Conservation (phyloP, 2,888 invertebrate genomes). For the Drosophila hamatofila region DNA sequence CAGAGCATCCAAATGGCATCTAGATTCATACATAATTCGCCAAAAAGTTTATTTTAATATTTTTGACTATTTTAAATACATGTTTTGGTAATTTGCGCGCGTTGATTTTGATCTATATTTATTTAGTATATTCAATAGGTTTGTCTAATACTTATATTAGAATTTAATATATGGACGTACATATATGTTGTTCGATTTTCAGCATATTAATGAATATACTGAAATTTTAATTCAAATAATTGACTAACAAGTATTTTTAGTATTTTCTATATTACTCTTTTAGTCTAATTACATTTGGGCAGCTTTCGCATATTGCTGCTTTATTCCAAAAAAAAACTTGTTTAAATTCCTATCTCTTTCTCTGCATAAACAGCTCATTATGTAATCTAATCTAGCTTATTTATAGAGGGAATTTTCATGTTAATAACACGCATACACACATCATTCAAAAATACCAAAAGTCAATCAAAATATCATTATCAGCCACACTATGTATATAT, state of each 20-base stretch:
- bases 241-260: background rate
- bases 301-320: background rate
- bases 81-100: too few species aligned
- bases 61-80: too few species aligned
- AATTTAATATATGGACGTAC: too few species aligned
- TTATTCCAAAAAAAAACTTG: background rate
- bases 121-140: too few species aligned
- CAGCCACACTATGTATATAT: constrained; percentile 20
- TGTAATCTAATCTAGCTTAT: constrained; percentile 40
- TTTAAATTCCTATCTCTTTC: constrained; percentile 3
- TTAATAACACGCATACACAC: constrained; percentile 39
- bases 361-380: constrained; percentile 17
- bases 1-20: too few species aligned
- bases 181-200: too few species aligned
- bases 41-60: too few species aligned
- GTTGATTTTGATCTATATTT: too few species aligned
- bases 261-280: too few species aligned
- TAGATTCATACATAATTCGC: too few species aligned
- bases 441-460: constrained; percentile 46
- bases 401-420: constrained; percentile 17
- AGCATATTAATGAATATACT: too few species aligned
- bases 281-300: background rate
- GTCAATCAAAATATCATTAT: constrained; percentile 73
- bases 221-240: background rate
- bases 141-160: too few species aligned